phyloP scores from a whole-genome alignment of 2,797 vertebrate genomes.

The Pseudochromis fuscus region DNA sequence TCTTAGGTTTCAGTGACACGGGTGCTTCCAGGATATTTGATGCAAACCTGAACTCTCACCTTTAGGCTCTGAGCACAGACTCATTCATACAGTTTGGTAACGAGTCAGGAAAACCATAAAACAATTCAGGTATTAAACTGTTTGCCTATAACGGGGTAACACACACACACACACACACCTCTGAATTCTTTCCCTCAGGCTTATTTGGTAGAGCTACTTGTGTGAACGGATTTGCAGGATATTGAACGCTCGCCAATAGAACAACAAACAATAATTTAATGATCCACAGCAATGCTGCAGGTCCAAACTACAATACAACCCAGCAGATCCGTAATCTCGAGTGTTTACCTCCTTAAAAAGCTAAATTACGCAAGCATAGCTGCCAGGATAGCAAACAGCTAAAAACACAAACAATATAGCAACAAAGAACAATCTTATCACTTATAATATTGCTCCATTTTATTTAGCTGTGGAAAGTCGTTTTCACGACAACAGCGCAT shows the following conservation, averaged over 20 bases:
- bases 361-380: conserved; percentile 60
- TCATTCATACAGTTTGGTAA: conserved; percentile 32
- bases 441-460: rapidly evolving
- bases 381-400: conserved; percentile 63
- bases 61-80: conserved; percentile 11
- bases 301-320: conserved; percentile 27
- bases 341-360: conserved; percentile 23
- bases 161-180: conserved; percentile 21
- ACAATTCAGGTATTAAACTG: conserved; percentile 3
- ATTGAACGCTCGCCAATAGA: conserved; percentile 6
- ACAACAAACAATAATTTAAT: conserved; percentile 32
- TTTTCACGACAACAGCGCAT: rapidly evolving
- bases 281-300: conserved; percentile 33
- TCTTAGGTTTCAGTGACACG: conserved; percentile 68
- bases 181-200: conserved; percentile 15
- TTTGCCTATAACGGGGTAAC: neutral
- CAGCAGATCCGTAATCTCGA: conserved; percentile 35
- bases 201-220: conserved; percentile 2
- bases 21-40: conserved; percentile 38
- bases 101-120: conserved; percentile 13
- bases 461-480: rapidly evolving
- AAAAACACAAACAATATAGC: conserved; percentile 68
- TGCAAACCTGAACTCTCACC: conserved; percentile 53
- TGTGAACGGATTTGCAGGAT: conserved; percentile 22
- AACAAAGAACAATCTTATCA: neutral